Base-by-base conservation (phyloP, 2,113 vertebrate species). In the Paedocypris sp. region DNA sequence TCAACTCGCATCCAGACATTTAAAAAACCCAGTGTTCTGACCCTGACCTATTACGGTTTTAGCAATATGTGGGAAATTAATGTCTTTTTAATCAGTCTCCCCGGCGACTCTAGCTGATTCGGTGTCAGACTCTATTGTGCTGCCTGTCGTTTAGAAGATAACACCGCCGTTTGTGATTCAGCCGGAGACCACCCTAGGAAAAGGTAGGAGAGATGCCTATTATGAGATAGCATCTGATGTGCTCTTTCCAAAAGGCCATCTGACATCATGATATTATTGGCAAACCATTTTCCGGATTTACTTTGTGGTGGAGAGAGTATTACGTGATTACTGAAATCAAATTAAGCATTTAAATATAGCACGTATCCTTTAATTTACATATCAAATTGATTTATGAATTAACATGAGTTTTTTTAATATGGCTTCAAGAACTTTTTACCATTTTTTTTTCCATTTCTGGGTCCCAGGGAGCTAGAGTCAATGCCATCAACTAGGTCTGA, bases 241-340 rank as follows among this genome's bases (percentile, higher is more conserved):
- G 36, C 52, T 62, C 48, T 63, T 36, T 68, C 13, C 39, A 52
- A 68, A 68, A 68, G 60, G 66, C 53, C 60, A 68, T 46, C 60
- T 59, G 52, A 68, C 66, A 64, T 20, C 46, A 46, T 36, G 46
- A 52, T 52, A 41, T 64, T 63, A 42, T 32, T 15, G 23, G 16
- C 32, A 58, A 58, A 60, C 18, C 49, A 53, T 29, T 41, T 60
- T 28, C 12, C 39, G 59, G 41, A 25, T 42, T 31, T 23, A n/a
- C 11, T 26, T 47, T 16, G 46, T 26, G 39, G 51, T 23, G 33
- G 46, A 15, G 42, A 46, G 47, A 48, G 42, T 20, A 25, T 10
- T 20, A 47, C 32, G 53, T 48, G 28, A 57, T 39, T 31, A 19
- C 15, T 12, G 19, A 13, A 10, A 16, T 32, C 16, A 22, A 58